Base-by-base conservation (phyloP, 2,888 invertebrate species). In the Mystacides longicornis region DNA sequence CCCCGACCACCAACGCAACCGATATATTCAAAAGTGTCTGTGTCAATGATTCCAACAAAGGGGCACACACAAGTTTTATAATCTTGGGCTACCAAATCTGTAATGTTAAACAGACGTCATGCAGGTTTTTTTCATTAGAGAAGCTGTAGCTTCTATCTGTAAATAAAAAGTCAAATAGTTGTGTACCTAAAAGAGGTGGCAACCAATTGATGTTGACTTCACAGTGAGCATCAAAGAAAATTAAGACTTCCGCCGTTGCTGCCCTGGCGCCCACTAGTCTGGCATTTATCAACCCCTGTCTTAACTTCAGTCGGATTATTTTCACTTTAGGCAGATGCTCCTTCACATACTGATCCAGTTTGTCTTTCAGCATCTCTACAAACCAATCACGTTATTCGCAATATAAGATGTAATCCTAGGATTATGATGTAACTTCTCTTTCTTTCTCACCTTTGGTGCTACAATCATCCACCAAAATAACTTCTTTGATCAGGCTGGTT, bases 1-100 rank as follows among this genome's bases (percentile, higher is more conserved):
- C 97, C 89, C 61, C 92, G 74, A 0, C 93, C 93, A 1, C 95
- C 96, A 69, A 93, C 92, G 73, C 95, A 96, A 71, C 97, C 96
- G 0, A 95, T 87, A 51, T 91, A 81, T 65, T 92, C 89, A 69
- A 97, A 95, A 31, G 88, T 93, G 65, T 91, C 92, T 70, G 82
- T 89, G 62, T 89, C 93, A 52, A 98, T 77, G 56, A 95, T 88
- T 74, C 96, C 93, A 64, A 93, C 93, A 71, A 91, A 89, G 45
- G 97, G 97, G 68, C 97, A 98, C 11, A 95, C 92, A 54, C 89
- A 93, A 2, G 90, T 90, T 64, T 83, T 84, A 66, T 89, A 86
- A 71, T 93, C 82, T 63, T 83, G 69, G 5, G 90, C 90, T 65
- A 96, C 96, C 1, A 95, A 95, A 64, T 93, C 93, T 79, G 71